Conservation (phyloP, 2,888 invertebrate genomes). For the Sceliomorpha sp. region DNA sequence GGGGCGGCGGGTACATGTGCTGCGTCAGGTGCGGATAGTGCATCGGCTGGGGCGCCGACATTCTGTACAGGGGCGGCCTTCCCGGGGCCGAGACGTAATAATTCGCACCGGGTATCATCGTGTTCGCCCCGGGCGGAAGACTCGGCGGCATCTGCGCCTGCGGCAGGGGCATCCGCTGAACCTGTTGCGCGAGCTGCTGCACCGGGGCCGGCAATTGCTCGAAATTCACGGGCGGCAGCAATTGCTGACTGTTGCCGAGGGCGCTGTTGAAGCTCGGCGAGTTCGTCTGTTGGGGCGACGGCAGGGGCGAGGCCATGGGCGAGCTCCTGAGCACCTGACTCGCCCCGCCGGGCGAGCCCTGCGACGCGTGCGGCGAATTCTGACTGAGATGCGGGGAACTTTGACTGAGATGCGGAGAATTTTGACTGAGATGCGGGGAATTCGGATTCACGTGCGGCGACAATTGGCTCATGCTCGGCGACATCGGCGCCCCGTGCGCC, state of each 20-base stretch:
- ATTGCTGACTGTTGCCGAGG: slow-evolving; percentile 54
- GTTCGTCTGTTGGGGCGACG: slow-evolving; percentile 70
- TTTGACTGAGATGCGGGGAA: slow-evolving; percentile 66
- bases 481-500: slow-evolving; percentile 68
- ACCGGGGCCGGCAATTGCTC: slow-evolving; percentile 78
- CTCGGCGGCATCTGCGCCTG: slow-evolving; percentile 70
- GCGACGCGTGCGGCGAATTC: slow-evolving; percentile 60
- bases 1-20: slow-evolving; percentile 71
- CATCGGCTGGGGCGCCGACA: slow-evolving; percentile 71
- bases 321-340: slow-evolving; percentile 61
- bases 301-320: slow-evolving; percentile 59
- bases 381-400: slow-evolving; percentile 59
- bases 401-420: slow-evolving; percentile 61
- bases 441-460: slow-evolving; percentile 62
- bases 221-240: slow-evolving; percentile 74
- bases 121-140: slow-evolving; percentile 74
- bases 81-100: slow-evolving; percentile 79
- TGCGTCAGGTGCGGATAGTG: slow-evolving; percentile 72
- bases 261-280: slow-evolving; percentile 67
- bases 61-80: slow-evolving; percentile 77
- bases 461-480: slow-evolving; percentile 63
- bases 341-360: slow-evolving; percentile 25
- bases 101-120: slow-evolving; percentile 72
- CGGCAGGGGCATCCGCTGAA: slow-evolving; percentile 77
- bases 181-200: slow-evolving; percentile 78